A percentile compares a stretch with the other conserved stretches of the same genome.
Evolutionary conservation across 2,797 vertebrate species (phyloP).

Genomic region (Apogon hyalosoma): DNA sequence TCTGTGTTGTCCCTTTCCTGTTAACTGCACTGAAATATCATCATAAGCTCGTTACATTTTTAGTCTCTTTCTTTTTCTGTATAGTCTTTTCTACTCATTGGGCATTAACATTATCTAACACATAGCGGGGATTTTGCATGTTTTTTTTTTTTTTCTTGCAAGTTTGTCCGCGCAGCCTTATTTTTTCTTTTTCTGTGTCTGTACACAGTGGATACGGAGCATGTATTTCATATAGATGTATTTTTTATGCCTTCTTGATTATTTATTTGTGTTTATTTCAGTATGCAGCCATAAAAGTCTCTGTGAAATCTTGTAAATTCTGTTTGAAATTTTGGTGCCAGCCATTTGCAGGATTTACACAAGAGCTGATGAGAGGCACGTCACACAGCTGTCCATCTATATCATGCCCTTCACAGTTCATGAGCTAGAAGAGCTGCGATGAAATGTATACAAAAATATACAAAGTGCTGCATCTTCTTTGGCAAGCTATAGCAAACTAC

Average conservation of each 20-base stretch:
- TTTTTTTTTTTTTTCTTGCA: not conserved
- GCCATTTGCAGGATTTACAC: constrained; percentile 52
- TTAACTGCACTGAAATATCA: constrained; percentile 38
- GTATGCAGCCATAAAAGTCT: constrained; percentile 41
- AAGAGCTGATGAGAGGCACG: constrained; percentile 27
- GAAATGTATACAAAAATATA: constrained; percentile 46
- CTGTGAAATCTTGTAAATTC: constrained; percentile 39
- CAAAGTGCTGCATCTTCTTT: constrained; percentile 36
- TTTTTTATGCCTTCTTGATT: constrained; percentile 58
- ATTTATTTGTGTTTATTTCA: constrained; percentile 66
- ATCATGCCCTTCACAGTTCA: constrained; percentile 60
- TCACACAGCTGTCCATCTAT: constrained; percentile 29
- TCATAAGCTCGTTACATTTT: constrained; percentile 20
- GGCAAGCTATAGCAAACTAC: constrained; percentile 16
- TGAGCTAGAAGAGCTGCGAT: constrained; percentile 26
- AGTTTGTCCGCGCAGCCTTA: constrained; percentile 13
- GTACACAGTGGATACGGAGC: constrained; percentile 15
- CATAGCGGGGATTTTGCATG: constrained; percentile 3
- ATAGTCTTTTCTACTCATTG: constrained; percentile 6
- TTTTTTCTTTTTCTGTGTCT: constrained; percentile 12
- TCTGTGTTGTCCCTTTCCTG: constrained; percentile 48
- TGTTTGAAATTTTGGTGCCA: constrained; percentile 51
- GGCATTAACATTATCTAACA: constrained; percentile 33
- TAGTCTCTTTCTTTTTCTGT: not conserved
- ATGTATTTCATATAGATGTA: constrained; percentile 38